Conservation (phyloP, 2,113 vertebrate species). For the Pleuronectes platessa region DNA sequence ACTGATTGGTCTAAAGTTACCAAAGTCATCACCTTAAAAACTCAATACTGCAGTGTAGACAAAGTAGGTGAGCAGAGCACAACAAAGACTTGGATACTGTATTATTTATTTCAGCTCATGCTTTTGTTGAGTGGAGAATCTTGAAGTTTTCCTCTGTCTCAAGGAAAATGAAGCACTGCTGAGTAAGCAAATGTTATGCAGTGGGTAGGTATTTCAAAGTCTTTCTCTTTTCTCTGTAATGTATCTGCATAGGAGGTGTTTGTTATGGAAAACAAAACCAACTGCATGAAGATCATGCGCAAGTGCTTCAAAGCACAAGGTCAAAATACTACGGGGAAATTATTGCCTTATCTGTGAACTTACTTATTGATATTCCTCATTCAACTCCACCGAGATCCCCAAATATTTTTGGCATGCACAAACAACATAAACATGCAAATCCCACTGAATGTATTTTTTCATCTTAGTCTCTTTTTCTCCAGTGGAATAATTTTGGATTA, state of each 20-base stretch:
- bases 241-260: conserved; percentile 71
- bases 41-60: conserved; percentile 76
- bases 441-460: conserved; percentile 40
- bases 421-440: conserved; percentile 75
- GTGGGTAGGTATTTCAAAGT: conserved; percentile 75
- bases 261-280: conserved; percentile 77
- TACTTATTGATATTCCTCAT: conserved; percentile 71
- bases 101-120: conserved; percentile 78
- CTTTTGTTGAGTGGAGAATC: conserved; percentile 76
- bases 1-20: conserved; percentile 74
- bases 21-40: conserved; percentile 76
- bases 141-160: conserved; percentile 68
- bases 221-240: conserved; percentile 70
- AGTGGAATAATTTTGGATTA: conserved; percentile 69
- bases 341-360: conserved; percentile 66
- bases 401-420: conserved; percentile 65
- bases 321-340: conserved; percentile 75
- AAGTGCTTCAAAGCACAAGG: conserved; percentile 75
- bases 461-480: conserved; percentile 49
- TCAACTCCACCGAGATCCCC: conserved; percentile 36
- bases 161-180: conserved; percentile 75
- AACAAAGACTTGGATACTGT: conserved; percentile 76
- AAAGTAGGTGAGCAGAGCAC: conserved; percentile 71
- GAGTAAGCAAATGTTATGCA: conserved; percentile 80
- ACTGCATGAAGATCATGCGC: conserved; percentile 73